Percentiles rank a stretch among this genome's conserved stretches.
Evolutionary conservation across 53 echinoderm and acorn worm species (phyloP).

Genomic region (Echinometra lucunter): DNA sequence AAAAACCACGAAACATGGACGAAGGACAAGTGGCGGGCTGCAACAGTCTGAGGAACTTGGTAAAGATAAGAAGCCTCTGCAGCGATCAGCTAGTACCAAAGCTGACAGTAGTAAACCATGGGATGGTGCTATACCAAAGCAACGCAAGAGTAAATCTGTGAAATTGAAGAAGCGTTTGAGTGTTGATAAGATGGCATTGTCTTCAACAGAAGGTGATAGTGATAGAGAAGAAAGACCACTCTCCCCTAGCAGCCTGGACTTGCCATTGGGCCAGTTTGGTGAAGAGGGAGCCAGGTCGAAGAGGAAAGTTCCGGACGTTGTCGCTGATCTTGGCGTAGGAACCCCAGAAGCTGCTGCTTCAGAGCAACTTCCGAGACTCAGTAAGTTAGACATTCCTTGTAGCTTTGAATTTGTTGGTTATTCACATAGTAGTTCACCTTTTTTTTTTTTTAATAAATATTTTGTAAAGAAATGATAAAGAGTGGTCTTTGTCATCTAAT

Average conservation of each 20-base stretch:
- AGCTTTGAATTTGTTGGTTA: background rate
- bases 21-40: background rate
- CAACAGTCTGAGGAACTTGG: background rate
- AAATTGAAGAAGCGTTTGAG: slow-evolving; percentile 31
- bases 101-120: slow-evolving; percentile 30
- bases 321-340: slow-evolving; percentile 72
- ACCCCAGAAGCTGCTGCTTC: slow-evolving; percentile 68
- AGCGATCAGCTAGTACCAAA: slow-evolving; percentile 38
- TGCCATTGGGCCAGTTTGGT: slow-evolving; percentile 33
- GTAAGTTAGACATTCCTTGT: slow-evolving; percentile 68
- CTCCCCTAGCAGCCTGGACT: slow-evolving; percentile 27
- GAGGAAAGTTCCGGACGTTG: slow-evolving; percentile 69
- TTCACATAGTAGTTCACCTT: background rate
- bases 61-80: background rate
- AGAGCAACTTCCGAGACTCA: slow-evolving; percentile 81
- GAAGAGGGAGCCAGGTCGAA: slow-evolving; percentile 50
- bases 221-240: slow-evolving; percentile 49
- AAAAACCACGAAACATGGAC: slow-evolving; percentile 14
- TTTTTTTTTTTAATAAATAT: background rate
- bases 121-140: slow-evolving; percentile 66
- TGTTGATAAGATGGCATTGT: slow-evolving; percentile 20
- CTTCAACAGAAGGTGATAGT: slow-evolving; percentile 67
- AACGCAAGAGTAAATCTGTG: slow-evolving; percentile 68
- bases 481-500: too few species aligned
- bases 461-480: background rate